Evolutionary conservation across 2,113 vertebrate genomes (phyloP).

Genomic region (Leptocoma aspasia): DNA sequence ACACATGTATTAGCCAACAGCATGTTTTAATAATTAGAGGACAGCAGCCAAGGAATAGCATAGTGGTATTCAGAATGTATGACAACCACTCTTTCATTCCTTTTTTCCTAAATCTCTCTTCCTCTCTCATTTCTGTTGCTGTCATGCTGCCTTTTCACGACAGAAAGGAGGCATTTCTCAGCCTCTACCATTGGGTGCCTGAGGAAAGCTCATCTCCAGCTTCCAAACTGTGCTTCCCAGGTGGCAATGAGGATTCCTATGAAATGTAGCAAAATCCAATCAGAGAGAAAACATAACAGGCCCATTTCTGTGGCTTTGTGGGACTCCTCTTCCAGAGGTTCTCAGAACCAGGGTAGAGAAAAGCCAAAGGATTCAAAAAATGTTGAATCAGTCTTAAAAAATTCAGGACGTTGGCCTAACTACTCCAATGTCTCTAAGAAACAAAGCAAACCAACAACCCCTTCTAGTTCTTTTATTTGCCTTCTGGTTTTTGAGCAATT

Average conservation of each 20-base stretch:
- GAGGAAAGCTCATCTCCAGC: neutral
- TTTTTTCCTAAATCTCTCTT: neutral
- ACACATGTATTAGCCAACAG: neutral
- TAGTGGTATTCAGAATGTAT: neutral
- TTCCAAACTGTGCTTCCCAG: neutral
- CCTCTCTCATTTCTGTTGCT: neutral
- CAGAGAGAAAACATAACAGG: neutral
- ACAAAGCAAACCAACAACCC: neutral
- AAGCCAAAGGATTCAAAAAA: neutral
- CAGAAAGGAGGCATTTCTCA: neutral
- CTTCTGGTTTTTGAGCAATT: neutral
- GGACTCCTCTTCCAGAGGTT: neutral
- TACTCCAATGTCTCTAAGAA: neutral
- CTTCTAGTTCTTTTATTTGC: neutral
- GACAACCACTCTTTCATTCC: neutral
- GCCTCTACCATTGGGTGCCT: neutral
- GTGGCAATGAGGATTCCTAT: neutral
- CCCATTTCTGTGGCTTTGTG: neutral
- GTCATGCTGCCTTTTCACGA: neutral
- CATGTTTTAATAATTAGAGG: slow-evolving; percentile 41
- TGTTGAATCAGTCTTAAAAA: neutral
- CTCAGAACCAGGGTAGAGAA: neutral
- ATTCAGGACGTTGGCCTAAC: neutral
- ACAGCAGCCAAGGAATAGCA: slow-evolving; percentile 19
- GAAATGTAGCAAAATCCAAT: neutral